Evolutionary conservation across 2,113 vertebrate genomes (phyloP).

Genomic region (Zosterops hypoxanthus): DNA sequence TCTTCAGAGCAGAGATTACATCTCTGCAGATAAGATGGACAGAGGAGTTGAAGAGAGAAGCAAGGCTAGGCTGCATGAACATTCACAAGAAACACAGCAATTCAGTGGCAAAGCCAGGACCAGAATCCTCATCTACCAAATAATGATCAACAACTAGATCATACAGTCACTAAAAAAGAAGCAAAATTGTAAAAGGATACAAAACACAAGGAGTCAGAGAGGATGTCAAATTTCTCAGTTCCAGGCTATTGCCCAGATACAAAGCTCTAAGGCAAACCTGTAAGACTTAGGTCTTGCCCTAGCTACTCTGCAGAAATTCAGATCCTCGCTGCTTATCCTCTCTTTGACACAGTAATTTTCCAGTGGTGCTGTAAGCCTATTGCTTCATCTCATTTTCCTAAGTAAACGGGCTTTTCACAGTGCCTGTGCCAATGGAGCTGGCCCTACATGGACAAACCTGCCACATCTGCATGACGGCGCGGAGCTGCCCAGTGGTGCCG

Average conservation of each 20-base stretch:
- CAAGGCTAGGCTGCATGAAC: background rate
- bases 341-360: conserved; percentile 14
- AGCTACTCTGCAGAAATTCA: background rate
- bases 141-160: background rate
- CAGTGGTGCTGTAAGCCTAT: background rate
- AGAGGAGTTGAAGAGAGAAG: background rate
- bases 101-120: background rate
- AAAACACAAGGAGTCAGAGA: background rate
- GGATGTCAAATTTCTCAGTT: rapidly evolving
- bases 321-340: background rate
- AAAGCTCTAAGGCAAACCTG: background rate
- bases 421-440: background rate
- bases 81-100: background rate
- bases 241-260: background rate
- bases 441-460: background rate
- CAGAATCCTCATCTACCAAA: background rate
- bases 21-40: background rate
- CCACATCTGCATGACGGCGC: rapidly evolving
- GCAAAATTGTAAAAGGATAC: background rate
- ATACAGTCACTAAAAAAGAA: background rate
- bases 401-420: background rate
- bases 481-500: rapidly evolving
- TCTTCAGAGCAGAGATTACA: background rate
- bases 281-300: background rate
- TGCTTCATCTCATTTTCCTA: background rate